phyloP scores from a whole-genome alignment of 2,797 vertebrate species.

The Pteropus rufus region DNA sequence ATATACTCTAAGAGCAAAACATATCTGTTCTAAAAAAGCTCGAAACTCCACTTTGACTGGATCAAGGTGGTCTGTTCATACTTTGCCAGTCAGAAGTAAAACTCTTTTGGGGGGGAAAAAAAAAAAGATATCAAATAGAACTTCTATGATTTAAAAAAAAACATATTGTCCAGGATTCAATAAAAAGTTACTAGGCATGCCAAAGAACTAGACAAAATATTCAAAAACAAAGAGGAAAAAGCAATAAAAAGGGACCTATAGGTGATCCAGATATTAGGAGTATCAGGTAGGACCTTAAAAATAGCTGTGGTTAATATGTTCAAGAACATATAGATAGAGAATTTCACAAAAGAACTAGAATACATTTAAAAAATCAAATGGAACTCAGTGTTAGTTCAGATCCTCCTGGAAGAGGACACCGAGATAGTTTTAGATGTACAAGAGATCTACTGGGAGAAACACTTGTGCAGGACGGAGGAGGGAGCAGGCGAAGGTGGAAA shows the following conservation, averaged over 20 bases:
- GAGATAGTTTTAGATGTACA: not conserved
- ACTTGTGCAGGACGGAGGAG: not conserved
- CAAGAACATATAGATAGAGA: not conserved
- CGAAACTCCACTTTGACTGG: not conserved
- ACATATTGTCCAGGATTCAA: not conserved
- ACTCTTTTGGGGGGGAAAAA: not conserved
- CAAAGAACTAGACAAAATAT: not conserved
- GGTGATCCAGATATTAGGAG: not conserved
- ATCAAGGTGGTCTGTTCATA: not conserved
- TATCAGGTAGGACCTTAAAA: not conserved
- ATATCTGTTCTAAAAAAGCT: not conserved
- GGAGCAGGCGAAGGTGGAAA: not conserved
- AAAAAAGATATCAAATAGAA: not conserved
- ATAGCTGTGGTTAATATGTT: not conserved
- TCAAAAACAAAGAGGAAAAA: not conserved
- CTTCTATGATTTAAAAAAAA: not conserved
- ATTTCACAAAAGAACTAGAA: not conserved
- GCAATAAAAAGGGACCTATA: not conserved
- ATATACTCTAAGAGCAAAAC: not conserved
- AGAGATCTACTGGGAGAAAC: not conserved
- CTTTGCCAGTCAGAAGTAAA: not conserved
- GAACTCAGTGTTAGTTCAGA: not conserved
- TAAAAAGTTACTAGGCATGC: not conserved
- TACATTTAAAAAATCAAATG: not conserved
- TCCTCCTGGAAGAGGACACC: not conserved